A percentile compares a stretch with the other conserved stretches of the same genome.
phyloP scores from a whole-genome alignment of 2,113 vertebrate species.

The Bothrops jararaca region DNA sequence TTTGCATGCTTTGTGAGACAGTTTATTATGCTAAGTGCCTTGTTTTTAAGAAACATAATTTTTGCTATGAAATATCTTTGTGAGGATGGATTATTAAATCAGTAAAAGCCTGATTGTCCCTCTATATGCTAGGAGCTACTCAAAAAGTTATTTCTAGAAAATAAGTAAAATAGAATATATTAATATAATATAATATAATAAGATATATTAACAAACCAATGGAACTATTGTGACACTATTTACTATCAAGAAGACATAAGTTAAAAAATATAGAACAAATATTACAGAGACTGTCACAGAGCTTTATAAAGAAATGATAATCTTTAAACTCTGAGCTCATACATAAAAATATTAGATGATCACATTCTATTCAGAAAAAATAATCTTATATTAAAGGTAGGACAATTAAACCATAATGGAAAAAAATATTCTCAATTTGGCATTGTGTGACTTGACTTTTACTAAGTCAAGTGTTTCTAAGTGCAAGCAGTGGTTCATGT shows the following conservation, averaged over 20 bases:
- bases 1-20: background rate
- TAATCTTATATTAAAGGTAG: conserved; percentile 55
- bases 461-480: conserved; percentile 37
- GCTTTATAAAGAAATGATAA: conserved; percentile 48
- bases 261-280: conserved; percentile 30
- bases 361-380: conserved; percentile 56
- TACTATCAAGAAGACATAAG: conserved; percentile 37
- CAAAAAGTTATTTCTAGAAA: conserved; percentile 46
- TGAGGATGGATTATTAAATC: conserved; percentile 32
- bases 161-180: conserved; percentile 37
- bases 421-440: conserved; percentile 13
- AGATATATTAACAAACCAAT: conserved; percentile 55
- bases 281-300: conserved; percentile 39
- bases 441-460: conserved; percentile 44
- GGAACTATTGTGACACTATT: conserved; percentile 28
- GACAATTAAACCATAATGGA: conserved; percentile 49
- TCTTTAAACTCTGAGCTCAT: conserved; percentile 52
- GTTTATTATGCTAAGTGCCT: background rate
- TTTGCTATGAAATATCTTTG: background rate
- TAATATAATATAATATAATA: no score
- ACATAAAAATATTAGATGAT: conserved; percentile 38
- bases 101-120: conserved; percentile 43
- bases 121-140: conserved; percentile 31
- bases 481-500: conserved; percentile 41
- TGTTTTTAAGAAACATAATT: background rate